Evolutionary conservation across 2,797 vertebrate species (phyloP).

Genomic region (Anguilla obscura): DNA sequence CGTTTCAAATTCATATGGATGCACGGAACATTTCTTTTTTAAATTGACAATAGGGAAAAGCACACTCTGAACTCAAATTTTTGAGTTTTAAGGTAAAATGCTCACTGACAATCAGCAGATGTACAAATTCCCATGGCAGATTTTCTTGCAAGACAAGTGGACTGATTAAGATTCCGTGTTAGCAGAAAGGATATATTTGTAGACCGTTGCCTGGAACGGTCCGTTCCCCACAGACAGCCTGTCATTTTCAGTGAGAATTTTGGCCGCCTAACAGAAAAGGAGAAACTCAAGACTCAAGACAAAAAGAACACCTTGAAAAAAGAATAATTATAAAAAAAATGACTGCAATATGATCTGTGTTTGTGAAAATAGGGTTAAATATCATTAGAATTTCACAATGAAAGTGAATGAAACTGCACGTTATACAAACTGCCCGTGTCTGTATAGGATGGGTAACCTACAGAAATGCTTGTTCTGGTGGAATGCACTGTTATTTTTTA

Average conservation of each 20-base stretch:
- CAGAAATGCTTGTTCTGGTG: constrained; percentile 55
- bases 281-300: constrained; percentile 4
- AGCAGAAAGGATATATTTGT: constrained; percentile 10
- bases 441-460: constrained; percentile 32
- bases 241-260: not conserved
- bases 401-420: not conserved
- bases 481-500: not conserved
- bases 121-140: not conserved
- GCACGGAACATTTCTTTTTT: not conserved
- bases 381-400: not conserved
- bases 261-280: not conserved
- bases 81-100: not conserved
- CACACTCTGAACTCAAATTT: not conserved
- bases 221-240: not conserved
- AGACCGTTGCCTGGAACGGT: not conserved
- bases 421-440: not conserved
- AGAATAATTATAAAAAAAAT: not conserved
- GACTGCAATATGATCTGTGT: not conserved
- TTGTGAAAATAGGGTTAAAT: not conserved
- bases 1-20: not conserved
- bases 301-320: not conserved
- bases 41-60: not conserved
- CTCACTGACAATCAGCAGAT: not conserved
- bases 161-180: not conserved
- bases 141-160: not conserved